Base-by-base conservation (phyloP, 2,888 invertebrate species). In the Junonia oenone region DNA sequence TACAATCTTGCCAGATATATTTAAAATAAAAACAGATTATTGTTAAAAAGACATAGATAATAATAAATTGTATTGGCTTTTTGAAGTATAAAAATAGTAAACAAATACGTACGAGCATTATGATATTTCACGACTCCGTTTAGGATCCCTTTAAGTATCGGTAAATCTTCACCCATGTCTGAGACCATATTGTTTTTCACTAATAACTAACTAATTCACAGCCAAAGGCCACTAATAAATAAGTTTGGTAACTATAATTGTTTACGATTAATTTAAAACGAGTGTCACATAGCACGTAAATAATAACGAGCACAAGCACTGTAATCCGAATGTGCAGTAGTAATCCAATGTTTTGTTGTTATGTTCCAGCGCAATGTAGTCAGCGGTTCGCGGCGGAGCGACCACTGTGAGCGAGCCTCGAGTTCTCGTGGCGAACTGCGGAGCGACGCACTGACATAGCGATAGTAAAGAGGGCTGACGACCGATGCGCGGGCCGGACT, bases 61-160 rank as follows among this genome's bases (percentile, higher is more conserved):
- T 22, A 5, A 6, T 13, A 35, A 13, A 13, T 6, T 0, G 14
- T n/a, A n/a, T n/a, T n/a, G n/a, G n/a, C 1, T 9, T 37, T 2
- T 37, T 17, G 6, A 15, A 13, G 6, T 6, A 37, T 51, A 43
- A 50, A 51, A 51, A 8, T 11, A 9, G 27, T 61, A 58, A 67
- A 63, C 50, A 50, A 54, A 63, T 91, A 96, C 96, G 90, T 96
- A 97, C 97, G 96, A 92, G 96, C 96, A 93, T 97, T 96, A 89
- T 96, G 96, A 89, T 96, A 96, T 89, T 96, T 95, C 83, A 96
- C 95, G 79, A 95, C 96, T 80, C 97, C 96, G 83, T 97, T 96
- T 72, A 97, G 93, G 88, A 97, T 97, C 79, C 96, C 96, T 89
- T 97, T 97, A 65, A 97, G 93, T 78, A 97, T 97, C 73, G 97